Conservation (phyloP, 2,113 vertebrate species). For the Butorides virescens region DNA sequence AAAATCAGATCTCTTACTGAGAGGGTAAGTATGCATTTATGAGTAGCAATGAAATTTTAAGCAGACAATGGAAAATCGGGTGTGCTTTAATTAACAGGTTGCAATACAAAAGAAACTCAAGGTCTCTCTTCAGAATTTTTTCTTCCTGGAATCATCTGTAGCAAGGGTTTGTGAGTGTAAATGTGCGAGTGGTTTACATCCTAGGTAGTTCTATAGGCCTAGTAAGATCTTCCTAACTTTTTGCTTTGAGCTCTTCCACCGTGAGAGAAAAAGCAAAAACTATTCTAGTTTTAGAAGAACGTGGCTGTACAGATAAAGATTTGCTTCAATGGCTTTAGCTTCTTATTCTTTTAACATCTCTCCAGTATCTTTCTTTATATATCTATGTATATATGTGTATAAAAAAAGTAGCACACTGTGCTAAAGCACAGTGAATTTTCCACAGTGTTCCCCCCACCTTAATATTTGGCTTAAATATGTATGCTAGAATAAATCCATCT, state of each 20-base stretch:
- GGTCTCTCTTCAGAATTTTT: neutral
- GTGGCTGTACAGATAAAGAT: neutral
- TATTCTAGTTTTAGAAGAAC: neutral
- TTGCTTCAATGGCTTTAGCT: neutral
- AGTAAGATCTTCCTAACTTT: neutral
- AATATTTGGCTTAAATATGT: neutral
- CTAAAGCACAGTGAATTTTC: neutral
- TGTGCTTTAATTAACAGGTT: neutral
- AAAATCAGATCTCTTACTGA: neutral
- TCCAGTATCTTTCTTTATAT: neutral
- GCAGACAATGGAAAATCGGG: neutral
- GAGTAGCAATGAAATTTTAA: neutral
- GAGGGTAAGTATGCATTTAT: neutral
- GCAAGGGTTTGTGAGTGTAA: neutral
- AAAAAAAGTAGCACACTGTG: neutral
- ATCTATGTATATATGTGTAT: neutral
- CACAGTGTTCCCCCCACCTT: neutral
- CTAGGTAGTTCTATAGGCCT: neutral
- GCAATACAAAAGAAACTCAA: neutral
- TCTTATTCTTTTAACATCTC: neutral
- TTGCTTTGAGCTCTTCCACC: neutral
- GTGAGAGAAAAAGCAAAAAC: neutral
- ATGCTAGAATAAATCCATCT: constrained; percentile 56
- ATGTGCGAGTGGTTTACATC: neutral
- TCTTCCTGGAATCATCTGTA: accelerated